phyloP scores from a whole-genome alignment of 2,797 vertebrate genomes.

The Poecilia wingei region DNA sequence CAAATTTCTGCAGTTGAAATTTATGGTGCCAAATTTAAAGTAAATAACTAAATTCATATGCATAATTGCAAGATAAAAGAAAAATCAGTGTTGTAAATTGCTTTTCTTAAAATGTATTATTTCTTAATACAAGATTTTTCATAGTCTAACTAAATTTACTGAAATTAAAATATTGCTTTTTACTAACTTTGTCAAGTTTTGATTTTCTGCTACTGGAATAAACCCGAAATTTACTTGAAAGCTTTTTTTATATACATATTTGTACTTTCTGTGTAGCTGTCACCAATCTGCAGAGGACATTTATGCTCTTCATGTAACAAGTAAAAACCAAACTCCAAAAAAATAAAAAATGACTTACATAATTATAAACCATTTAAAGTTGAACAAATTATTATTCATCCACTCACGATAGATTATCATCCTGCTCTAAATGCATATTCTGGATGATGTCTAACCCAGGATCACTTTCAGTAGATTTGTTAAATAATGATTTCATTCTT shows the following conservation, averaged over 20 bases:
- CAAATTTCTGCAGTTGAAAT: neutral
- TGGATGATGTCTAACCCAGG: neutral
- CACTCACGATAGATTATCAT: neutral
- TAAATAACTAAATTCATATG: neutral
- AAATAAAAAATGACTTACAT: neutral
- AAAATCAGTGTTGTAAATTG: neutral
- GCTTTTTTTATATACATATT: neutral
- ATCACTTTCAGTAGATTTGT: neutral
- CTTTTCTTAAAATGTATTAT: neutral
- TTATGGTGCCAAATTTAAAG: neutral
- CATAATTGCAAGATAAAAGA: neutral
- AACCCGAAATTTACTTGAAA: neutral
- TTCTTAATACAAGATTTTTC: neutral
- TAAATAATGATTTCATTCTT: slow-evolving; percentile 6
- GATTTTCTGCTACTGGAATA: neutral
- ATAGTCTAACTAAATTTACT: neutral
- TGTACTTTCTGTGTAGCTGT: neutral
- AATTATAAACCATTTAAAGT: neutral
- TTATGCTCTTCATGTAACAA: neutral
- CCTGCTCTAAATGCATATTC: neutral
- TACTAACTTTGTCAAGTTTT: neutral
- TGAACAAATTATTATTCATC: neutral
- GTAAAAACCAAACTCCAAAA: neutral
- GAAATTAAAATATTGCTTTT: neutral
- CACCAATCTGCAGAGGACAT: neutral